Conservation (phyloP, 2,797 vertebrate genomes). For the Argentina silus region DNA sequence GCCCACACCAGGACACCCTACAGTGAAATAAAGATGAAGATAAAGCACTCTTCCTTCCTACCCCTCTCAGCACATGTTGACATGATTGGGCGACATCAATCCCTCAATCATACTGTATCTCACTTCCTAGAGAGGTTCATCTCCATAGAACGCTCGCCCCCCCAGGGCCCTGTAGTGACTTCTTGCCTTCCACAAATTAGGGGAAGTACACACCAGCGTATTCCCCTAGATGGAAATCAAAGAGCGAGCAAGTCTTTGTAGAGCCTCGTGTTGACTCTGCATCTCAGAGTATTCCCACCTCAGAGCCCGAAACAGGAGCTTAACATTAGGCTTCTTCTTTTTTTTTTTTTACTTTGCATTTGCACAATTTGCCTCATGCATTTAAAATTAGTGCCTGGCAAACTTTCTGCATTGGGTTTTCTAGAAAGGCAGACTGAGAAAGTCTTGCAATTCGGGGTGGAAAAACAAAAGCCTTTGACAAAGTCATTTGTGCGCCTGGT, state of each 20-base stretch:
- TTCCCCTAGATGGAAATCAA: conserved; percentile 27
- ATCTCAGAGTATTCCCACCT: conserved; percentile 31
- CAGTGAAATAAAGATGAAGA: conserved; percentile 63
- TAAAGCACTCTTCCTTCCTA: conserved; percentile 37
- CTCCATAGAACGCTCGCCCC: conserved; percentile 21
- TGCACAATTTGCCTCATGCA: background rate
- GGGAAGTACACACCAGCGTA: conserved; percentile 11
- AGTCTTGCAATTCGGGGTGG: background rate
- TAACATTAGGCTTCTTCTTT: no score
- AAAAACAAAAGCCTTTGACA: conserved; percentile 38
- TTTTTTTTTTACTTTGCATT: conserved; percentile 13
- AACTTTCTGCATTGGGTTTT: background rate
- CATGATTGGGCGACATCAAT: conserved; percentile 61
- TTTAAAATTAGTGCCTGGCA: background rate
- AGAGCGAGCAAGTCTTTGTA: conserved; percentile 30
- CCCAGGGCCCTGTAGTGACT: conserved; percentile 20
- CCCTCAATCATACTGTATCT: conserved; percentile 57
- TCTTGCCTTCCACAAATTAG: conserved; percentile 37
- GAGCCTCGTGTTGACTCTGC: conserved; percentile 8
- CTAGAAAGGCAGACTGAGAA: background rate
- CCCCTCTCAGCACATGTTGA: conserved; percentile 47
- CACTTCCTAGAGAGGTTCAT: conserved; percentile 47
- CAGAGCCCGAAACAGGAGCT: background rate
- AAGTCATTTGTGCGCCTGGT: conserved; percentile 20
- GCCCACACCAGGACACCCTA: conserved; percentile 5